Percentiles rank a stretch among this genome's conserved stretches.
Conservation (phyloP, 1,140 invertebrate genomes). For the Heterodera schachtii region DNA sequence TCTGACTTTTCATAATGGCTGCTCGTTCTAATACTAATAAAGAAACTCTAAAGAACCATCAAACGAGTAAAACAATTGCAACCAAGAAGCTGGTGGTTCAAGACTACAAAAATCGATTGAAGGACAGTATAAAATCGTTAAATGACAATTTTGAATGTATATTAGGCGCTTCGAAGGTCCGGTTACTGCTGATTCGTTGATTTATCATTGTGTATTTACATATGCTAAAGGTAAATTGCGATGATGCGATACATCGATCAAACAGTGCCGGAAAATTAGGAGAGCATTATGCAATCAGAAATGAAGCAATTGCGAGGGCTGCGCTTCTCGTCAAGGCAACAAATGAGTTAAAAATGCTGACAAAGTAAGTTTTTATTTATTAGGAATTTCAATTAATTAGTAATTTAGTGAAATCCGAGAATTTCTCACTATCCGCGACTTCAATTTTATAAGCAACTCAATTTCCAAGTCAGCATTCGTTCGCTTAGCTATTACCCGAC, state of each 20-base stretch:
- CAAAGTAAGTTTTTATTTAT: slow-evolving; percentile 18
- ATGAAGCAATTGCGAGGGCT: slow-evolving; percentile 43
- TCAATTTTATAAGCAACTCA: slow-evolving; percentile 49
- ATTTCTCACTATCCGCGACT: slow-evolving; percentile 51
- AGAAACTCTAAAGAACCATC: background rate
- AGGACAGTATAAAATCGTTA: slow-evolving; percentile 44
- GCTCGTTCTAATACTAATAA: background rate
- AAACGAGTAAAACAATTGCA: slow-evolving; percentile 28
- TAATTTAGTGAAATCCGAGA: slow-evolving; percentile 50
- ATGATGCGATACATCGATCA: slow-evolving; percentile 31
- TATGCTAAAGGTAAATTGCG: slow-evolving; percentile 30
- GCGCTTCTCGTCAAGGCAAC: slow-evolving; percentile 43
- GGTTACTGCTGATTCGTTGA: background rate
- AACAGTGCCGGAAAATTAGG: slow-evolving; percentile 29
- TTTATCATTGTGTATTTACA: too few relatives aligned
- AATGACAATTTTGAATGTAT: slow-evolving; percentile 43
- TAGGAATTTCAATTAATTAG: background rate
- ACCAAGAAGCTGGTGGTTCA: slow-evolving; percentile 42
- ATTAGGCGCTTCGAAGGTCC: slow-evolving; percentile 43
- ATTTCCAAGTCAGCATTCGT: slow-evolving; percentile 42
- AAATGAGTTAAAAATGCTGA: slow-evolving; percentile 33
- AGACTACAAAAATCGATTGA: slow-evolving; percentile 43
- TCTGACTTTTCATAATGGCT: slow-evolving; percentile 29
- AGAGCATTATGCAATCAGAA: slow-evolving; percentile 41
- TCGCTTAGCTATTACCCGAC: background rate